These are phyloP conservation scores for Masnerella sp. DNA, from an alignment of 2,888 invertebrate species.

Conservation along the genomic window DNA sequence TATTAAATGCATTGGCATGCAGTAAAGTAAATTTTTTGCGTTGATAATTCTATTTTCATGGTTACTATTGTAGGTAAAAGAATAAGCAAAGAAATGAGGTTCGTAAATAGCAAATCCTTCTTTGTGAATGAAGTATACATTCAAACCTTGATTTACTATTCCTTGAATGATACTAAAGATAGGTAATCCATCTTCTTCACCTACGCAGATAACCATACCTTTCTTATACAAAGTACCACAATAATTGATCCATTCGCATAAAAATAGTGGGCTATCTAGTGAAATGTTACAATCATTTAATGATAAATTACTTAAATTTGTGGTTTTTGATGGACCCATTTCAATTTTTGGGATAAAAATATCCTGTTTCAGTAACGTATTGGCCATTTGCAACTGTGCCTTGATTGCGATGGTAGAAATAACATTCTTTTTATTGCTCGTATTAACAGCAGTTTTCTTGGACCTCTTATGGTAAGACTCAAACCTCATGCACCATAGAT, in stretches of 20 bases:
- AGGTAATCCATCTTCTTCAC: slow-evolving; percentile 25
- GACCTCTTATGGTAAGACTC: slow-evolving; percentile 40
- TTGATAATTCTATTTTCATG: slow-evolving; percentile 1
- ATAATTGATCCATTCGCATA: background rate
- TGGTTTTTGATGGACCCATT: slow-evolving; percentile 11
- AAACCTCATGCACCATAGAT: slow-evolving; percentile 42
- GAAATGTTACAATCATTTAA: slow-evolving; percentile 1
- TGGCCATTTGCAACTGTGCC: slow-evolving; percentile 7
- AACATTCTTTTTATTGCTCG: slow-evolving; percentile 27
- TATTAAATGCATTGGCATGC: slow-evolving; percentile 8
- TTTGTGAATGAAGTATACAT: background rate
- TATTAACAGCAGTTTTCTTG: background rate
- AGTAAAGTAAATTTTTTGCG: background rate
- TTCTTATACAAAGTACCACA: slow-evolving; percentile 13
- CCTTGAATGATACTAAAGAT: slow-evolving; percentile 18
- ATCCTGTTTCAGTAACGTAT: slow-evolving; percentile 12
- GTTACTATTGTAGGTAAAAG: background rate
- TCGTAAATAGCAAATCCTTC: background rate
- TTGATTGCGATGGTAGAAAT: slow-evolving; percentile 17
- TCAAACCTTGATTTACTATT: slow-evolving; percentile 1
- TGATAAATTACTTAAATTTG: slow-evolving; percentile 4
- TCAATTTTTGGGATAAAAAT: slow-evolving; percentile 6
- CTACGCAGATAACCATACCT: slow-evolving; percentile 9
- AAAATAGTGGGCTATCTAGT: slow-evolving; percentile 2
- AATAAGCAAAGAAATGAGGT: slow-evolving; percentile 1